Evolutionary conservation across 1,140 invertebrate species (phyloP).

Genomic region (Ostrea edulis): DNA sequence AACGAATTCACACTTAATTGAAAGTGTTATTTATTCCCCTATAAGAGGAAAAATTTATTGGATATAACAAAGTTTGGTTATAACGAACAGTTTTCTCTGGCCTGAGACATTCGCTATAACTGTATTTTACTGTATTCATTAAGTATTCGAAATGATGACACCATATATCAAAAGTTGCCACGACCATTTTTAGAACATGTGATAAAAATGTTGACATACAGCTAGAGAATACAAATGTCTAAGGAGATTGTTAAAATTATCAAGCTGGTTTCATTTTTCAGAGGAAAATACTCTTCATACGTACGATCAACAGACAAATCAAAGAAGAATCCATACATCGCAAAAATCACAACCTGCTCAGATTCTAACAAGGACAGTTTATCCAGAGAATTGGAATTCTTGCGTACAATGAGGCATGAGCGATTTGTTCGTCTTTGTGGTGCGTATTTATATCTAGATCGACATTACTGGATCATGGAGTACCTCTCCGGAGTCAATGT

Average conservation of each 20-base stretch:
- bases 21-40: no score
- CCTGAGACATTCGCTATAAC: no score
- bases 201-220: no score
- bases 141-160: no score
- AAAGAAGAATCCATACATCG: conserved; percentile 54
- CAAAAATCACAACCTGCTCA: conserved; percentile 65
- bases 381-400: conserved; percentile 88
- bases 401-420: conserved; percentile 90
- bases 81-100: no score
- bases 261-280: conserved; percentile 71
- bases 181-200: no score
- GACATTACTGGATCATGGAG: conserved; percentile 87
- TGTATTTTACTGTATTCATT: no score
- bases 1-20: no score
- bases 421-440: conserved; percentile 88
- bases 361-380: conserved; percentile 48
- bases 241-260: neutral
- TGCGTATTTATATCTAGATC: conserved; percentile 69
- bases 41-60: no score
- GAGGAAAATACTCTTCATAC: conserved; percentile 91
- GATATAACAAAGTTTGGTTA: no score
- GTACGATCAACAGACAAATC: conserved; percentile 86
- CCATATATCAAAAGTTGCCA: no score
- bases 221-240: neutral
- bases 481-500: conserved; percentile 95